Percentiles rank a stretch among this genome's conserved stretches.
These are phyloP conservation scores for Spodoptera littoralis DNA, from an alignment of 2,888 invertebrate genomes.

Conservation along the genomic window DNA sequence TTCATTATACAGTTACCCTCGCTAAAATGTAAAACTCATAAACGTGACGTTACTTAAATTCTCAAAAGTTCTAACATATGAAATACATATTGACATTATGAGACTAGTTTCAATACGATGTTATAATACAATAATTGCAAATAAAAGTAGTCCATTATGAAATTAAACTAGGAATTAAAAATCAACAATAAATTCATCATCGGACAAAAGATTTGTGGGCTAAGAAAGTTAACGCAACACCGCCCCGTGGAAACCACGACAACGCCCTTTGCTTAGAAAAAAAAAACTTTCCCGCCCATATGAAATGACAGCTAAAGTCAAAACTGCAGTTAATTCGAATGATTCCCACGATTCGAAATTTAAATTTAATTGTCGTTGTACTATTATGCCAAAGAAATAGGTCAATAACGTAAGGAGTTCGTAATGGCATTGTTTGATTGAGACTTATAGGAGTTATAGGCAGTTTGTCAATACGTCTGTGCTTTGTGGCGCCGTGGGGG, in stretches of 20 bases:
- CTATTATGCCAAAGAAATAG: constrained; percentile 85
- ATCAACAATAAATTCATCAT: constrained; percentile 58
- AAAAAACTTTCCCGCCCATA: constrained; percentile 73
- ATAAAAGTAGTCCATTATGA: constrained; percentile 40
- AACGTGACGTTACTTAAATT: no score
- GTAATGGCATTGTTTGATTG: constrained; percentile 83
- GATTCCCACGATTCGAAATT: constrained; percentile 85
- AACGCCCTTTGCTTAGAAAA: constrained; percentile 67
- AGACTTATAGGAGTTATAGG: constrained; percentile 87
- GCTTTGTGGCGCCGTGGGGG: constrained; percentile 74
- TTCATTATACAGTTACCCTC: no score
- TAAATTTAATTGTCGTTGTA: constrained; percentile 85
- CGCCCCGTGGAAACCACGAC: constrained; percentile 69
- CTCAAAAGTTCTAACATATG: no score
- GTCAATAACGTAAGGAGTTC: constrained; percentile 83
- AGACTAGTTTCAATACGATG: no score
- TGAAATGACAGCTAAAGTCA: constrained; percentile 80
- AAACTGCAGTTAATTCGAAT: constrained; percentile 79
- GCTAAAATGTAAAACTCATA: no score
- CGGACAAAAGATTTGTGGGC: constrained; percentile 58
- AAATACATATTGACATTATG: no score
- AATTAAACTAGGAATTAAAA: constrained; percentile 48
- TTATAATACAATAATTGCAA: constrained; percentile 26
- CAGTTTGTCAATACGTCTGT: constrained; percentile 84
- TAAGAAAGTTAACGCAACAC: constrained; percentile 63